A percentile compares a stretch with the other conserved stretches of the same genome.
Conservation (phyloP, 2,113 vertebrate species). For the Dasyornis broadbenti region DNA sequence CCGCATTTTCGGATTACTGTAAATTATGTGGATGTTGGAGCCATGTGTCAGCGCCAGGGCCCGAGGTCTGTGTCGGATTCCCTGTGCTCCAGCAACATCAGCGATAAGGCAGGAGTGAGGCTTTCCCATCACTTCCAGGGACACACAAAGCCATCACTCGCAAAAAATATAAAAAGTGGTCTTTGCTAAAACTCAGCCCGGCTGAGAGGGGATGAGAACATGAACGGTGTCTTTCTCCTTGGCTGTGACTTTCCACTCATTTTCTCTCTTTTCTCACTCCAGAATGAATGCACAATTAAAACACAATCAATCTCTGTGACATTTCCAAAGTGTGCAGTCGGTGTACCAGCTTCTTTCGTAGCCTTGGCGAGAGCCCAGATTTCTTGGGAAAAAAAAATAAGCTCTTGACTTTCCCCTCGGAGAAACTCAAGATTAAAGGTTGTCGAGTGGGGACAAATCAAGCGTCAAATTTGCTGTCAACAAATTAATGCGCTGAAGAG, state of each 20-base stretch:
- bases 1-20: conserved; percentile 5
- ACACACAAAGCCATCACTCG: not conserved
- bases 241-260: not conserved
- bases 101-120: not conserved
- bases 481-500: not conserved
- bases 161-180: not conserved
- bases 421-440: conserved; percentile 55
- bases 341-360: not conserved
- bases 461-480: conserved; percentile 17
- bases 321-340: not conserved
- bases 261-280: not conserved
- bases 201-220: not conserved
- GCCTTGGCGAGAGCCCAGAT: conserved; percentile 1
- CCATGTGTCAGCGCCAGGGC: not conserved
- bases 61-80: fast-evolving
- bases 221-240: not conserved
- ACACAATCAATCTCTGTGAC: not conserved
- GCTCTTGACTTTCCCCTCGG: not conserved
- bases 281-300: conserved; percentile 27
- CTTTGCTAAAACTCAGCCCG: not conserved
- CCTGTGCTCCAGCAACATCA: not conserved
- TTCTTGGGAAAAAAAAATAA: not conserved
- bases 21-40: conserved; percentile 17
- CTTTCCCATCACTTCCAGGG: not conserved
- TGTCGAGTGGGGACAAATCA: conserved; percentile 28